phyloP scores from a whole-genome alignment of 2,113 vertebrate species.

The Melanostigma gelatinosum region DNA sequence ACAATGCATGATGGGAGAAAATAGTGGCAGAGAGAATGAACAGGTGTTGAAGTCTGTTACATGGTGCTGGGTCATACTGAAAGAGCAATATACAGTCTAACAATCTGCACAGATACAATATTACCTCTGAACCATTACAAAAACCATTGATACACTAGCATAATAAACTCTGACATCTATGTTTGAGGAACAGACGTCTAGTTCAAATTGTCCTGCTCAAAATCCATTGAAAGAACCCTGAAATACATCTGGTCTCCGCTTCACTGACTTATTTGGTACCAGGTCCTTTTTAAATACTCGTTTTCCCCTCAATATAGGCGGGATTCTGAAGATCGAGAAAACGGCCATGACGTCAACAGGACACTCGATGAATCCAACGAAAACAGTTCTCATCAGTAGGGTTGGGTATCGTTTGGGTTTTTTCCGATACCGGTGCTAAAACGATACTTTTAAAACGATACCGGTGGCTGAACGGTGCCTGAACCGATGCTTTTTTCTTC shows the following conservation, averaged over 20 bases:
- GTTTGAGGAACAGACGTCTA: background rate
- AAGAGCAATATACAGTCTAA: background rate
- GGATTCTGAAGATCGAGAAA: background rate
- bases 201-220: background rate
- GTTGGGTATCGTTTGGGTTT: too few species aligned
- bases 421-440: too few species aligned
- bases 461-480: too few species aligned
- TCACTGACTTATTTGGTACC: background rate
- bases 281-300: background rate
- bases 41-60: slow-evolving; percentile 68
- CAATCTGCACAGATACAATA: background rate
- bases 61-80: slow-evolving; percentile 49
- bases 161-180: too few species aligned
- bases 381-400: background rate
- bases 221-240: background rate
- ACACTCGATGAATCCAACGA: background rate
- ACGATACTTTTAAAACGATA: too few species aligned
- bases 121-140: background rate
- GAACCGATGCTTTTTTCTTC: too few species aligned
- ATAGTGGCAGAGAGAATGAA: slow-evolving; percentile 65
- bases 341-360: background rate
- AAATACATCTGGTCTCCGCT: background rate
- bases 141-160: background rate
- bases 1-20: slow-evolving; percentile 62
- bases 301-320: background rate